Base-by-base conservation (phyloP, 2,888 invertebrate species). In the Leucophora obtusa region DNA sequence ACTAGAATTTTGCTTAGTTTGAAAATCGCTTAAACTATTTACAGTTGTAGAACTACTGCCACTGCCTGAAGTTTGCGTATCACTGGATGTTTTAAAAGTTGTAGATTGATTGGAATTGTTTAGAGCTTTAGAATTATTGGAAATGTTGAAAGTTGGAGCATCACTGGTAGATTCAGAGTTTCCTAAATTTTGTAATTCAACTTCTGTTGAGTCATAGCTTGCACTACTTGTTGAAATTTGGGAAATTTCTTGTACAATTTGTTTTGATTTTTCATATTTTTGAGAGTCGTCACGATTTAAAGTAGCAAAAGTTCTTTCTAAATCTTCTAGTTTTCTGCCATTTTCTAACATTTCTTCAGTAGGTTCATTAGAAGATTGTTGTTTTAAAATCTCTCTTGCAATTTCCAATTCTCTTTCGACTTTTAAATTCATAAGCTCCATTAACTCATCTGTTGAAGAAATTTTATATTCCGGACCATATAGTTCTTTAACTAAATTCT, bases 391-490 rank as follows among this genome's bases (percentile, higher is more conserved):
- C 7, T 47, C 35, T 24, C 63, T 33, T 0, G 54, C 24, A 0
- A 53, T 15, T 69, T 77, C 59, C 18, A 81, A 24, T 62, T 81
- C 81, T 11, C 35, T 54, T 14, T 54, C 15, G 3, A 81, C 73
- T 24, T 70, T 77, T 0, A 65, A 69, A 4, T 63, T 17, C 60
- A 81, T 35, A 2, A 81, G 10, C 15, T 65, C 43, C 70, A 81
- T 56, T 18, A 81, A 74, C 28, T 74, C 77, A 9, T 77, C 77
- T 0, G 77, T 77, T 1, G 50, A 60, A 17, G 8, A 11, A 1
- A 59, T 33, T 53, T 71, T 60, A 53, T 56, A n/a, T 2, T 81
- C 70, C 0, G 77, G 15, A 5, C 81, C 81, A 56, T 81, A 81
- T 10, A 81, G 58, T 14, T 81, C 81, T 0, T 74, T 59, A 0